phyloP scores from a whole-genome alignment of 2,113 vertebrate genomes.

The Hydropotes inermis region DNA sequence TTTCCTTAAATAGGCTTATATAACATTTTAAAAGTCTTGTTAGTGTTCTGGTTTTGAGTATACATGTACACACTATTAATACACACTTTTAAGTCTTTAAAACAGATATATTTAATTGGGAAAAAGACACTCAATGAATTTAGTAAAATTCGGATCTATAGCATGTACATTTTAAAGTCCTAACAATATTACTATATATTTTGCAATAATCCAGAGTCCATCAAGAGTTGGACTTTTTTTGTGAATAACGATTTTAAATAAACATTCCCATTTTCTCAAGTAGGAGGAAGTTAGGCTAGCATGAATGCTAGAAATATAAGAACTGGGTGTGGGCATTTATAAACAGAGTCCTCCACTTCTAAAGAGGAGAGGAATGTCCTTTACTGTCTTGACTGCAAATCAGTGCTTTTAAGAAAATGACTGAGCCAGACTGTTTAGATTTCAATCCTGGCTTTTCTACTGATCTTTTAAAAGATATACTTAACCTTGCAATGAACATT shows the following conservation, averaged over 20 bases:
- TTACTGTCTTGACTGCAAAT: not conserved
- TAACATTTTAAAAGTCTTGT: not conserved
- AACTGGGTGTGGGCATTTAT: not conserved
- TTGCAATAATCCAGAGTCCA: not conserved
- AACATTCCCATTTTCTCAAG: not conserved
- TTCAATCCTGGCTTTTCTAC: not conserved
- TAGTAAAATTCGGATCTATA: not conserved
- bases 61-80: not conserved
- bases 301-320: not conserved
- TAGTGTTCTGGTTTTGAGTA: not conserved
- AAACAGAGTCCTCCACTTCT: not conserved
- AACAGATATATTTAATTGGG: not conserved
- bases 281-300: accelerated
- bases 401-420: not conserved
- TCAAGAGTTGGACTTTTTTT: not conserved
- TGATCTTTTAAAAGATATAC: not conserved
- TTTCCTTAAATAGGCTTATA: not conserved
- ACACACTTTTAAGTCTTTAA: not conserved
- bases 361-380: not conserved
- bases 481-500: not conserved
- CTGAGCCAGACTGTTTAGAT: not conserved
- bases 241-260: not conserved
- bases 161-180: not conserved
- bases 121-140: not conserved
- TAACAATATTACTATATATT: not conserved